Conservation (phyloP, 2,888 invertebrate genomes). For the Amitus sp. region DNA sequence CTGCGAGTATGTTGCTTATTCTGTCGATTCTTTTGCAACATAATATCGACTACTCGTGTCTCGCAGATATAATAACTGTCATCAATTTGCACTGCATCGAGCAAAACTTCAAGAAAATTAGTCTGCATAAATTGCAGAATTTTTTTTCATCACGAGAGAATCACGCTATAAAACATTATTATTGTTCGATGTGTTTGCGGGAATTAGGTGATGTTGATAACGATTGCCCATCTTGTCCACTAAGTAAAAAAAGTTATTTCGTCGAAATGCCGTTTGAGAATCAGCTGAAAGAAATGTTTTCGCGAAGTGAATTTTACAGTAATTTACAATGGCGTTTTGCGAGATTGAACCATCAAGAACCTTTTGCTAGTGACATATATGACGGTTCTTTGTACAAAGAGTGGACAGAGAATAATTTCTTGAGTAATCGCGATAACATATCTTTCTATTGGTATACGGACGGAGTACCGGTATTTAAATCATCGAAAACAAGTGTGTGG, state of each 20-base stretch:
- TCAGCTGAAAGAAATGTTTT: slow-evolving; percentile 26
- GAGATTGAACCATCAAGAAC: slow-evolving; percentile 6
- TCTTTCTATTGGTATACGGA: slow-evolving; percentile 27
- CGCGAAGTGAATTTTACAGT: slow-evolving; percentile 20
- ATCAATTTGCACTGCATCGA: slow-evolving; percentile 32
- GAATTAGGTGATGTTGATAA: slow-evolving; percentile 12
- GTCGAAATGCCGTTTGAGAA: slow-evolving; percentile 22
- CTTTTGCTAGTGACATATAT: slow-evolving; percentile 25
- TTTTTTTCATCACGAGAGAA: slow-evolving; percentile 25
- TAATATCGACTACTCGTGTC: slow-evolving; percentile 20
- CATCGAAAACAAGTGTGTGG: slow-evolving; percentile 8
- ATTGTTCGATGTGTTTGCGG: slow-evolving; percentile 22
- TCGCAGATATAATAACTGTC: slow-evolving; percentile 28
- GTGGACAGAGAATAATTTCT: slow-evolving; percentile 22
- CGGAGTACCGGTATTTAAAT: slow-evolving; percentile 16
- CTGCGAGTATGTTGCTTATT: slow-evolving; percentile 34
- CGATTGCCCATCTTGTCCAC: slow-evolving; percentile 16
- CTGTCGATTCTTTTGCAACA: slow-evolving; percentile 26
- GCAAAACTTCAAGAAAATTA: slow-evolving; percentile 20
- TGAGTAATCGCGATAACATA: slow-evolving; percentile 30
- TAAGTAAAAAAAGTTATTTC: slow-evolving; percentile 22
- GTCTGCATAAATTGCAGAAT: slow-evolving; percentile 32
- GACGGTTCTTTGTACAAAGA: slow-evolving; percentile 28
- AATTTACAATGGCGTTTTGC: slow-evolving; percentile 19
- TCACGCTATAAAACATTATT: slow-evolving; percentile 23